Conservation (phyloP, 2,888 invertebrate species). For the Kryphioiulus occultus region DNA sequence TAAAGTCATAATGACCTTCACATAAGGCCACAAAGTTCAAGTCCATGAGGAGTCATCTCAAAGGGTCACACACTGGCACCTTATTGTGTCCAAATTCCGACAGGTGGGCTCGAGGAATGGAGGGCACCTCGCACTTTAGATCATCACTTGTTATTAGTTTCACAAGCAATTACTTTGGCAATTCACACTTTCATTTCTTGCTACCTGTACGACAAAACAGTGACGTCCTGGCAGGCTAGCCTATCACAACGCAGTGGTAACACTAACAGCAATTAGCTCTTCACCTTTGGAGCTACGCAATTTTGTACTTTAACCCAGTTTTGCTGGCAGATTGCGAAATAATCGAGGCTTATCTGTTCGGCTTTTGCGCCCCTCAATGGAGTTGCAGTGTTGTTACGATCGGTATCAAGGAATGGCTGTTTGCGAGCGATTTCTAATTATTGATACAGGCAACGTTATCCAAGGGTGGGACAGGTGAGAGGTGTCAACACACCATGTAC, state of each 20-base stretch:
- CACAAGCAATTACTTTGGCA: background rate
- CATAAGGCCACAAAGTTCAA: no score
- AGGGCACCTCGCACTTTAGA: background rate
- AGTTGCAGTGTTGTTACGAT: background rate
- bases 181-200: background rate
- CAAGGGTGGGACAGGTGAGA: background rate
- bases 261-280: background rate
- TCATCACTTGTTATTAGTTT: background rate
- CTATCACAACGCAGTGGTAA: background rate
- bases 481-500: background rate
- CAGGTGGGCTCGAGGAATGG: background rate
- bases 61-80: no score
- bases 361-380: no score
- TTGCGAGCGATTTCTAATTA: no score
- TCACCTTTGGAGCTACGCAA: background rate
- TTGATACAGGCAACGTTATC: background rate
- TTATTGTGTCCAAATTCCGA: background rate
- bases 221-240: background rate
- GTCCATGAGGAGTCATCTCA: no score
- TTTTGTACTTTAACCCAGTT: constrained; percentile 1
- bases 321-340: background rate
- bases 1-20: no score
- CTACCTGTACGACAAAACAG: background rate
- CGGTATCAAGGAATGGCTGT: background rate
- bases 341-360: background rate